Base-by-base conservation (phyloP, 2,113 vertebrate genomes). In the Salvelinus alpinus region DNA sequence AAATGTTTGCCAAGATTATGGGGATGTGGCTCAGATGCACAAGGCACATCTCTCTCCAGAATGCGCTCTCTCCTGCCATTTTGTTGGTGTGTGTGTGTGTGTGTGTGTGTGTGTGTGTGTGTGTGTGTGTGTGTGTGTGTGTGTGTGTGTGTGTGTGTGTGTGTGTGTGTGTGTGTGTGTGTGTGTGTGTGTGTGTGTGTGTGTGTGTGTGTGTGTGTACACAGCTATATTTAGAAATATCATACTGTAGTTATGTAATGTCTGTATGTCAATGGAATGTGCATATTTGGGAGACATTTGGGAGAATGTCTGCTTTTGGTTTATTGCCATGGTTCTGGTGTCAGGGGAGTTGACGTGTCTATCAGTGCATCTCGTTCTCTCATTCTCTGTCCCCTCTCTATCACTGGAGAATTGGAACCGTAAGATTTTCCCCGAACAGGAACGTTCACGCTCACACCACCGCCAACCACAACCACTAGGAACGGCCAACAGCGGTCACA, bases 161-260 rank as follows among this genome's bases (percentile, higher is more conserved):
- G 62, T 64, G 71, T 20, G 70, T 29, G 44, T 69, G 27, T 67
- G 65, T 67, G 65, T 59, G n/a, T 38, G 34, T 38, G 34, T 38
- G 34, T 38, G 34, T 38, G 34, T 38, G 34, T 38, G 34, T 38
- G 34, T 38, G 34, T 38, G 67, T 31, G 25, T 31, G 65, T 14
- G 25, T 67, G 65, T 34, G 13, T 31, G 29, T 34, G 65, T 44
- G 34, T 69, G 16, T 70, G 68, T 22, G 68, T 44, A 7, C 85
- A 44, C 38, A 44, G 38, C 38, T 44, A 44, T 44, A 2, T 44
- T 85, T 79, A 84, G 57, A 71, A 73, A 75, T 71, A 77, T 84
- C 59, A 66, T 2, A 78, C 57, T 76, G 84, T 84, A 51, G 12
- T 54, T 51, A 47, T 84, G 80, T 85, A 81, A 84, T 72, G 57